Evolutionary conservation across 1,140 invertebrate genomes (phyloP), one percentile per base, ranked within the genome.

Genomic region (Drosophila gunungcola): DNA sequence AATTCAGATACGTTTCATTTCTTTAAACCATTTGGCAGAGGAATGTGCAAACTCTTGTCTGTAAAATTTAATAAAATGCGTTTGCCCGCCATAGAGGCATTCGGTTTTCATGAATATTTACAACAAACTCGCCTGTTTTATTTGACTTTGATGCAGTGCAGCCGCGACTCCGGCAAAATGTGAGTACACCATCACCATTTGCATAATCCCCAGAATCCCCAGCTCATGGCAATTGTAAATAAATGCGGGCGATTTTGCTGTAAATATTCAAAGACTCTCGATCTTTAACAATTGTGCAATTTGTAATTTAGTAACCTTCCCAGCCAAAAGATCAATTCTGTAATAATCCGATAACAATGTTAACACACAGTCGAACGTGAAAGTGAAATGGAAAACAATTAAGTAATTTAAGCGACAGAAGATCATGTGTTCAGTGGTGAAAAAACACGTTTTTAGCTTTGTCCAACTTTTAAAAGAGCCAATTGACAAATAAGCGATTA

Each of bases 21-120:
- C 16, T 53, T 49, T 48, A 55, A 32, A 54, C 62, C 62, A 34
- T 6, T 36, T 25, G 55, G 41, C n/a, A 49, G 60, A 57, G 45
- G 34, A 39, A 61, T 70, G 32, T 45, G 55, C 48, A 65, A 58
- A 41, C 57, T 54, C 58, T 63, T 89, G 63, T 84, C 67, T 88
- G 84, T 88, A 84, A 78, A 84, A 64, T 88, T 80, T 12, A 88
- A 88, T 88, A 88, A 88, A 84, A 88, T 89, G 80, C 64, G 73
- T 73, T 63, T 89, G 75, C 80, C 34, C 25, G 41, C 36, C 41
- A 51, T 61, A 78, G 61, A 76, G 77, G 77, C 69, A 84, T 57
- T 53, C 48, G 77, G 70, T 64, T 84, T 88, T 89, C 53, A 84
- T 67, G 64, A 79, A 84, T 90, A 88, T 88, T 90, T 84, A 88